These are phyloP conservation scores for Trididemnum clinides DNA, from an alignment of 23 tunicate species.

Conservation along the genomic window DNA sequence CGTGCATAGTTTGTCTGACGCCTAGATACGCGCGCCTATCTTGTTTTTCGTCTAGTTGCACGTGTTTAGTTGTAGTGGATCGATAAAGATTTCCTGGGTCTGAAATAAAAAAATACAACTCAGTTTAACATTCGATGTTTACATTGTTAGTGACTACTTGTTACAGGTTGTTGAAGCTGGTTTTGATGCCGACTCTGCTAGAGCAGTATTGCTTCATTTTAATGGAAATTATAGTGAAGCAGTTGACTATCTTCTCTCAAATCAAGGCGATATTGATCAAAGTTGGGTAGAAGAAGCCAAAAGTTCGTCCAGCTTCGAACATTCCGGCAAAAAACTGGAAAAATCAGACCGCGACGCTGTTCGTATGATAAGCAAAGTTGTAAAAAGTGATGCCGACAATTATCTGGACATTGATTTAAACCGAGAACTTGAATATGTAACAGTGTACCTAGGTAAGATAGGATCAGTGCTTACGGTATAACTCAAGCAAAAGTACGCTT, in stretches of 20 bases:
- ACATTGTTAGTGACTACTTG: too few species aligned
- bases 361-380: slow-evolving; percentile 44
- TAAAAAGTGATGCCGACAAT: slow-evolving; percentile 28
- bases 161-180: slow-evolving; percentile 54
- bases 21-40: too few species aligned
- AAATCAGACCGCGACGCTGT: slow-evolving; percentile 54
- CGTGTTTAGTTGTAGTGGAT: too few species aligned
- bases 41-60: too few species aligned
- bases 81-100: too few species aligned
- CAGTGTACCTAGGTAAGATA: slow-evolving; percentile 38
- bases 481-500: too few species aligned
- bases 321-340: too few species aligned
- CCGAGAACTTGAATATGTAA: slow-evolving; percentile 59
- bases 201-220: slow-evolving; percentile 57
- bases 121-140: too few species aligned
- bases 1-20: too few species aligned
- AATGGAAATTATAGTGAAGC: slow-evolving; percentile 28
- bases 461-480: too few species aligned
- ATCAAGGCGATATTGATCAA: slow-evolving; percentile 22
- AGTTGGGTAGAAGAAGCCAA: slow-evolving; percentile 40
- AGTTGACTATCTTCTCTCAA: slow-evolving; percentile 34
- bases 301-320: not conserved
- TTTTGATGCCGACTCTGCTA: slow-evolving; percentile 44
- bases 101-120: too few species aligned
- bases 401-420: slow-evolving; percentile 56